These are phyloP conservation scores for Ophiothrix spiculata DNA, from an alignment of 35 echinoderm and acorn worm genomes.

Conservation along the genomic window DNA sequence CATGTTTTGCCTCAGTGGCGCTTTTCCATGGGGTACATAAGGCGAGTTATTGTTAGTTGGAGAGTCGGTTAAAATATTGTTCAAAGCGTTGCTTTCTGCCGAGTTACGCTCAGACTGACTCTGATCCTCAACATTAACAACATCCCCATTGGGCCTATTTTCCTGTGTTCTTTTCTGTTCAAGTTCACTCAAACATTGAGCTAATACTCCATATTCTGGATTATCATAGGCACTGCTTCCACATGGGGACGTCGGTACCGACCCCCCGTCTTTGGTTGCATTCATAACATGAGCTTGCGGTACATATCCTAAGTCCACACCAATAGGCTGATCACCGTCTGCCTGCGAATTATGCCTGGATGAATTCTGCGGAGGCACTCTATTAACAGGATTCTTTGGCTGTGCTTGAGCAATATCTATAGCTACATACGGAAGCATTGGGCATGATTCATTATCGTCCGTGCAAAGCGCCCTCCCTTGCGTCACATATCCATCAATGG, in stretches of 20 bases:
- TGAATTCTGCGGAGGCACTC: neutral
- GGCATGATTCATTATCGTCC: neutral
- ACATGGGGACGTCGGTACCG: neutral
- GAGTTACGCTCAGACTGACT: neutral
- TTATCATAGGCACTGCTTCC: neutral
- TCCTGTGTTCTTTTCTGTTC: neutral
- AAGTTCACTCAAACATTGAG: neutral
- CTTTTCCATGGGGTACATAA: neutral
- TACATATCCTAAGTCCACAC: neutral
- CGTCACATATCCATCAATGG: neutral
- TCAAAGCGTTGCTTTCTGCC: neutral
- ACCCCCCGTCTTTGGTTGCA: neutral
- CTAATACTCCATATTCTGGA: neutral
- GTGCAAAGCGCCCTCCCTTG: neutral
- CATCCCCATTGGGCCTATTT: neutral
- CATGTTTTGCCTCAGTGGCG: neutral
- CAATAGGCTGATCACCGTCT: neutral
- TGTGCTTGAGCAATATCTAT: neutral
- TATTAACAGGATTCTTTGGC: neutral
- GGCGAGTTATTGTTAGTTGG: neutral
- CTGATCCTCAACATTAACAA: no score
- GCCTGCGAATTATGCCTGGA: no score
- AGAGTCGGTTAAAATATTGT: neutral
- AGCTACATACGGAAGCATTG: neutral
- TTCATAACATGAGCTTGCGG: neutral